Evolutionary conservation across 2,113 vertebrate species (phyloP).

Genomic region (Drymodes brunneopygia): DNA sequence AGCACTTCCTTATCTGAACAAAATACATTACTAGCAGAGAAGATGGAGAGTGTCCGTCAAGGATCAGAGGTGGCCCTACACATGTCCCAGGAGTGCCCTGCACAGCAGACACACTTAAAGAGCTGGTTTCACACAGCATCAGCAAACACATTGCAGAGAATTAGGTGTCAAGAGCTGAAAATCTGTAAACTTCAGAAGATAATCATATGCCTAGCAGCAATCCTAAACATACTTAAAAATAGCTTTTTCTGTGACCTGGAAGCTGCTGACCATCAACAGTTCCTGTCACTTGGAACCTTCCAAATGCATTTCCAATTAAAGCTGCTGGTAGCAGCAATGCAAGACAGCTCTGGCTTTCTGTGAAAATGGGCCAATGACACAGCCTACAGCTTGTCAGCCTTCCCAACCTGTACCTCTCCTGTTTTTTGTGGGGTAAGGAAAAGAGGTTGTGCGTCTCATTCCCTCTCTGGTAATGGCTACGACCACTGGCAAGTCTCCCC

Average conservation of each 20-base stretch:
- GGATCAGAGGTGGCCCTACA: not conserved
- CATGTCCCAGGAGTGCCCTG: rapidly evolving
- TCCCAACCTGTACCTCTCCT: not conserved
- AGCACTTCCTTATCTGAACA: not conserved
- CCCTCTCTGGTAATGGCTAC: not conserved
- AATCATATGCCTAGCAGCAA: not conserved
- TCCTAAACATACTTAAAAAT: not conserved
- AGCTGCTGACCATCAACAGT: not conserved
- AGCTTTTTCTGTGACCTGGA: not conserved
- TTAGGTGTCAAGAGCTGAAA: not conserved
- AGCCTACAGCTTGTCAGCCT: not conserved
- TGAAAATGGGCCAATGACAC: not conserved
- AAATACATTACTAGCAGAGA: not conserved
- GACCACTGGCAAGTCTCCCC: not conserved
- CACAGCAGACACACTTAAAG: not conserved
- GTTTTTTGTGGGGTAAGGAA: not conserved
- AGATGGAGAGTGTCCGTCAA: not conserved
- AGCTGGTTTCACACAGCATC: not conserved
- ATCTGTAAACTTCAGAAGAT: not conserved
- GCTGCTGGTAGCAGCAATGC: not conserved
- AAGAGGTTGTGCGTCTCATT: not conserved
- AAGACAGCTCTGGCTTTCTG: not conserved
- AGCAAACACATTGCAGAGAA: not conserved
- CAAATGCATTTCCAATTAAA: not conserved
- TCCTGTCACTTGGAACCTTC: not conserved